phyloP scores from a whole-genome alignment of 2,888 invertebrate genomes.

The Calameuta idolon region DNA sequence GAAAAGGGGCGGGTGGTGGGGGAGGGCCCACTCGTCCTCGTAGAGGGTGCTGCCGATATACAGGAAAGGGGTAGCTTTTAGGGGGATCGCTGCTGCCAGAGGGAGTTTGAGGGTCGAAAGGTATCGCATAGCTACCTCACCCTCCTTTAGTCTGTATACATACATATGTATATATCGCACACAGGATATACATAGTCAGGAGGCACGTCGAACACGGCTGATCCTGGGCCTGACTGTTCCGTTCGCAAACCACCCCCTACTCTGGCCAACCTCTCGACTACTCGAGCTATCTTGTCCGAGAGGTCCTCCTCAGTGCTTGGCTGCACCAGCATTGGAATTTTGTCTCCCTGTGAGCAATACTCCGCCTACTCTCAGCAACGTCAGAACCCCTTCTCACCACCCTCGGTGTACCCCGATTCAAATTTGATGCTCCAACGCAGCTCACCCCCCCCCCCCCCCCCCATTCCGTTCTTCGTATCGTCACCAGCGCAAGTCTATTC shows the following conservation, averaged over 20 bases:
- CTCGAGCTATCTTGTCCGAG: slow-evolving; percentile 39
- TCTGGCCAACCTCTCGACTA: slow-evolving; percentile 29
- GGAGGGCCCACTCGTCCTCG: neutral
- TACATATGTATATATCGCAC: neutral
- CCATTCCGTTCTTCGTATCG: neutral
- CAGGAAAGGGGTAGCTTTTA: neutral
- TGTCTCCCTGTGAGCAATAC: slow-evolving; percentile 9
- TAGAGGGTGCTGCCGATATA: neutral
- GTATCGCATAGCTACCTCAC: slow-evolving; percentile 31
- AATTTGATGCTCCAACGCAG: slow-evolving; percentile 45
- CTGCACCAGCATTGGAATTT: slow-evolving; percentile 40
- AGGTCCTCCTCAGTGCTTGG: slow-evolving; percentile 20
- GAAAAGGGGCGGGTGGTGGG: neutral
- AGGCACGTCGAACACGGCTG: neutral
- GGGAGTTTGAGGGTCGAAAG: slow-evolving; percentile 30
- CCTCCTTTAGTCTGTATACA: neutral
- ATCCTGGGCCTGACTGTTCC: slow-evolving; percentile 15
- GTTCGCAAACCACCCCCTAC: slow-evolving; percentile 5
- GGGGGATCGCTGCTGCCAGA: slow-evolving; percentile 26
- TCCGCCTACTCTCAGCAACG: neutral
- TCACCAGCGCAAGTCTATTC: slow-evolving; percentile 11
- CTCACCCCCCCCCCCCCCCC: slow-evolving; percentile 15
- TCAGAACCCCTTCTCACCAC: slow-evolving; percentile 9
- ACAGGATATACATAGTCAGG: neutral
- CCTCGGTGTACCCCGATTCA: slow-evolving; percentile 40